These are phyloP conservation scores for Steinernema feltiae DNA, from an alignment of 1,140 invertebrate genomes.

Conservation along the genomic window DNA sequence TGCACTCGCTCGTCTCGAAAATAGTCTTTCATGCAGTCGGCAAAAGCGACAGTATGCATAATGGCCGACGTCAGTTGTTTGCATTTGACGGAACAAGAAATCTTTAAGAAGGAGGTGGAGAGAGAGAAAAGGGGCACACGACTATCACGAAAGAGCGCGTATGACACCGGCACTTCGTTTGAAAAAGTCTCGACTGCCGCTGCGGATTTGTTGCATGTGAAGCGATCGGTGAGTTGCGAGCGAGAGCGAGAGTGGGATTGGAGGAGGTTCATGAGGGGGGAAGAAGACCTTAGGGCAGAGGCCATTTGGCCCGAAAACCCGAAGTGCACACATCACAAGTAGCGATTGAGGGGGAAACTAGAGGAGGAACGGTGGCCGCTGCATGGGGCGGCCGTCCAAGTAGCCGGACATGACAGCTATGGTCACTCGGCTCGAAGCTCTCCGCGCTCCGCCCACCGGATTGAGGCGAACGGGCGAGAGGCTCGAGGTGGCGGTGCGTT, in stretches of 20 bases:
- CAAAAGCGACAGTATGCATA: not conserved
- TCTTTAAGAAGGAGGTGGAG: not conserved
- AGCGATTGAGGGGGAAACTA: not conserved
- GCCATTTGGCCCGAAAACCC: not conserved
- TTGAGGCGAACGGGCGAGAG: too few relatives aligned
- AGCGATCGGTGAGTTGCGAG: too few relatives aligned
- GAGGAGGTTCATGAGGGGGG: too few relatives aligned
- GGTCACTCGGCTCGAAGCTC: not conserved
- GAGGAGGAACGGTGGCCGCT: not conserved
- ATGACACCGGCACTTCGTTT: not conserved
- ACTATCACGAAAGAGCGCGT: not conserved
- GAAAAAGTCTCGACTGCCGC: not conserved
- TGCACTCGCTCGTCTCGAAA: not conserved
- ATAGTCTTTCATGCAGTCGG: not conserved
- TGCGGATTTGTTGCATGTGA: not conserved
- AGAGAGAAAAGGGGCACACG: not conserved
- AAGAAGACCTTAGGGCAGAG: too few relatives aligned
- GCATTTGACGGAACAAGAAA: slow-evolving; percentile 13
- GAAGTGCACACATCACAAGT: slow-evolving; percentile 10
- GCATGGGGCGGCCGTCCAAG: slow-evolving; percentile 9
- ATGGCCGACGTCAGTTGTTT: slow-evolving; percentile 4
- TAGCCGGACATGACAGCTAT: slow-evolving; percentile 15
- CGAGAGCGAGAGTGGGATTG: too few relatives aligned
- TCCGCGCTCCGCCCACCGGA: not conserved
- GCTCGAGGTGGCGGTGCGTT: not conserved